Percentiles rank a stretch among this genome's conserved stretches.
phyloP scores from a whole-genome alignment of 2,888 invertebrate species.

The Melanostoma scalare region DNA sequence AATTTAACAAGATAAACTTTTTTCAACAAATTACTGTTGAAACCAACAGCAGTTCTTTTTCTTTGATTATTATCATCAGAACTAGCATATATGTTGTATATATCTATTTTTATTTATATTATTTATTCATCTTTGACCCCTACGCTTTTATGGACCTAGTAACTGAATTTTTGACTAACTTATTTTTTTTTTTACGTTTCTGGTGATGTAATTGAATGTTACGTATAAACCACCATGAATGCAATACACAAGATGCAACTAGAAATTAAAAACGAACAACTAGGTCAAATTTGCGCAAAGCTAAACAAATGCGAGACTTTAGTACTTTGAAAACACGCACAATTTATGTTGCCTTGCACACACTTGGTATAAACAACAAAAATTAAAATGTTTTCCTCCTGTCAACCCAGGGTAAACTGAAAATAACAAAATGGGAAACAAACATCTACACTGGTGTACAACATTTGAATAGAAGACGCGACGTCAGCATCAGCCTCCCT shows the following conservation, averaged over 20 bases:
- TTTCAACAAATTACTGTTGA: no score
- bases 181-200: not conserved
- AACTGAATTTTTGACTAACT: no score
- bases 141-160: no score
- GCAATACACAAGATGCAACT: not conserved
- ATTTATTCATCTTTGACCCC: no score
- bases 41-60: no score
- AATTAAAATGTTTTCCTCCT: constrained; percentile 2
- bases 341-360: constrained; percentile 2
- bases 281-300: not conserved
- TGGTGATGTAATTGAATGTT: constrained; percentile 19
- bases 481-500: no score
- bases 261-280: not conserved
- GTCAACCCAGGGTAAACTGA: constrained; percentile 10
- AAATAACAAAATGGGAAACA: not conserved
- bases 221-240: constrained; percentile 1
- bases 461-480: no score
- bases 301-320: not conserved
- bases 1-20: no score
- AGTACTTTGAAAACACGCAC: constrained; percentile 16
- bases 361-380: not conserved
- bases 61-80: no score
- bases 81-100: no score
- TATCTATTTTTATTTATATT: no score
- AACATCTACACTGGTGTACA: no score